Evolutionary conservation across 2,888 invertebrate species (phyloP).

Genomic region (Andrena flavipes): DNA sequence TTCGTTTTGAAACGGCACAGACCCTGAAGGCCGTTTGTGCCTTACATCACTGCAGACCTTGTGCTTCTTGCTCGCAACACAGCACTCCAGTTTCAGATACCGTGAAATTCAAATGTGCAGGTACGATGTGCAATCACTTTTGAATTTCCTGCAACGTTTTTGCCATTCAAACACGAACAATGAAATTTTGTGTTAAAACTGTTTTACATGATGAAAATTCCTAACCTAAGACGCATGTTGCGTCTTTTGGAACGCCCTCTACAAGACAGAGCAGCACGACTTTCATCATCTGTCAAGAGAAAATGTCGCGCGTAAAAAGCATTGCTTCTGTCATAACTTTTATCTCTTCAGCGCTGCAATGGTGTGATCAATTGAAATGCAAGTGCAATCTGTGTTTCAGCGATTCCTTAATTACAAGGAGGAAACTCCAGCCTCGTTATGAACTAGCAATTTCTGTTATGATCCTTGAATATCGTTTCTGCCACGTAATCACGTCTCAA

Average conservation of each 20-base stretch:
- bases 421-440: too few relatives aligned
- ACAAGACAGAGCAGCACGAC: not conserved
- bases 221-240: not conserved
- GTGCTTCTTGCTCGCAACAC: constrained; percentile 30
- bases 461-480: too few relatives aligned
- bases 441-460: too few relatives aligned
- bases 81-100: constrained; percentile 29
- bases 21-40: constrained; percentile 28
- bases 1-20: constrained; percentile 42
- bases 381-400: too few relatives aligned
- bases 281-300: not conserved
- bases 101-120: not conserved
- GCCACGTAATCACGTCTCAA: too few relatives aligned
- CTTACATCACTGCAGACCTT: constrained; percentile 61
- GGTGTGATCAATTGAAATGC: too few relatives aligned
- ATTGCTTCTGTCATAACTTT: too few relatives aligned
- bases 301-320: not conserved
- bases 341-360: too few relatives aligned
- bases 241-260: not conserved
- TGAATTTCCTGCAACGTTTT: not conserved
- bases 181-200: too few relatives aligned
- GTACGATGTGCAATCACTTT: not conserved
- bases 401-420: too few relatives aligned
- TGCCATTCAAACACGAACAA: not conserved
- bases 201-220: not conserved